Evolutionary conservation across 2,797 vertebrate genomes (phyloP).

Genomic region (Prunella strophiata): DNA sequence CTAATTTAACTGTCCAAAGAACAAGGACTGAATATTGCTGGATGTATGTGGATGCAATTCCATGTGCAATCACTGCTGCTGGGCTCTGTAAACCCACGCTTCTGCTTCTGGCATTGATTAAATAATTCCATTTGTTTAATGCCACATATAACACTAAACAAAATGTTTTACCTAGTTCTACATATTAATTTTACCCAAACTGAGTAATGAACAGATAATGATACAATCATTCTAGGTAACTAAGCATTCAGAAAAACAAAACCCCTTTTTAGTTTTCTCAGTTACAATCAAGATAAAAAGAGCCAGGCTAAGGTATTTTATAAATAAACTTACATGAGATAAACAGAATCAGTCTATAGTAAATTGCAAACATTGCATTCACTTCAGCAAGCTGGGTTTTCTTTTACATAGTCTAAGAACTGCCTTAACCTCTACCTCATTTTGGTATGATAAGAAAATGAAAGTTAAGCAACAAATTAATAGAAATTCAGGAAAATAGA

Average conservation of each 20-base stretch:
- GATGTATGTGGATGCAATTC: background rate
- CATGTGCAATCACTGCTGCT: background rate
- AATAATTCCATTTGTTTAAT: background rate
- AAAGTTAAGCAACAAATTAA: background rate
- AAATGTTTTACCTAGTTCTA: background rate
- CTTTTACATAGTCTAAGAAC: background rate
- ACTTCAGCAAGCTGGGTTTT: background rate
- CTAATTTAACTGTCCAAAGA: background rate
- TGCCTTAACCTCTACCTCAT: background rate
- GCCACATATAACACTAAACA: background rate
- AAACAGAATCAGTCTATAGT: background rate
- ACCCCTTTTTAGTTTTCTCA: background rate
- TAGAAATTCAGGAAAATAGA: background rate
- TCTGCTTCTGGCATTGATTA: background rate
- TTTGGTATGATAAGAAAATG: background rate
- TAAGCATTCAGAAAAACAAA: background rate
- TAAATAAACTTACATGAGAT: background rate
- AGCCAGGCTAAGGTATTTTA: background rate
- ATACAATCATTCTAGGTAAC: background rate
- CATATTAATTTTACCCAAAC: background rate
- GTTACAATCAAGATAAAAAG: background rate
- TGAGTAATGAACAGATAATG: background rate
- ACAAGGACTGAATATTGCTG: background rate
- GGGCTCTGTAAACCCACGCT: accelerated
- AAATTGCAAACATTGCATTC: background rate